phyloP scores from a whole-genome alignment of 2,113 vertebrate genomes.

The Festucalex cinctus region DNA sequence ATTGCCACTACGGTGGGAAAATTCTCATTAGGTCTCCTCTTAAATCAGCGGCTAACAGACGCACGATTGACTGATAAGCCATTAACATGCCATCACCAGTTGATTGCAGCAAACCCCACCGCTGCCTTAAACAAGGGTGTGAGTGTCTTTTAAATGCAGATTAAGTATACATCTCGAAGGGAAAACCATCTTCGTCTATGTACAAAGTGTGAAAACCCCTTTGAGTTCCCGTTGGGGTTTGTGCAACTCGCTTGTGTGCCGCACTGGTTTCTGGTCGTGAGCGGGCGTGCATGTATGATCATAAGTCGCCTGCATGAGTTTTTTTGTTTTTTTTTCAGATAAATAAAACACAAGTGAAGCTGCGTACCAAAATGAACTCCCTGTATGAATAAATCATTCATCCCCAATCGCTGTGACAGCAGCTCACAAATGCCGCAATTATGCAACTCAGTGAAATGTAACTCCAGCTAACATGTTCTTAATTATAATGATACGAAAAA shows the following conservation, averaged over 20 bases:
- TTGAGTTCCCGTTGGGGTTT: constrained; percentile 18
- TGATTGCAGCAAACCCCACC: constrained; percentile 15
- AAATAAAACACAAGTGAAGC: constrained; percentile 64
- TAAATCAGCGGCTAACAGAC: background rate
- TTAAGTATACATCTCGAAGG: constrained; percentile 33
- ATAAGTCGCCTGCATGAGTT: constrained; percentile 56
- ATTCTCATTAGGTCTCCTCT: constrained; percentile 32
- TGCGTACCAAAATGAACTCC: constrained; percentile 58
- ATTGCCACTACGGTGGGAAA: constrained; percentile 21
- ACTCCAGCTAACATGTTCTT: constrained; percentile 22
- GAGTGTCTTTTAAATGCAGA: constrained; percentile 39
- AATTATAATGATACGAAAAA: constrained; percentile 12
- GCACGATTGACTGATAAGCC: constrained; percentile 14
- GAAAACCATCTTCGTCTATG: constrained; percentile 36
- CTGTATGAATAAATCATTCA: constrained; percentile 63
- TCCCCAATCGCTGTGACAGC: constrained; percentile 35
- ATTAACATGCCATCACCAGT: constrained; percentile 32
- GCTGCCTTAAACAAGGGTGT: constrained; percentile 32
- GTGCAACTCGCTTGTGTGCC: constrained; percentile 3
- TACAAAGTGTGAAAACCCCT: constrained; percentile 39
- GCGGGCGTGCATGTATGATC: constrained; percentile 57
- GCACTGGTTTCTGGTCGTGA: constrained; percentile 23
- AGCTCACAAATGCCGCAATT: constrained; percentile 34
- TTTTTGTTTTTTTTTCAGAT: constrained; percentile 39
- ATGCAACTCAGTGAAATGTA: constrained; percentile 35